Percentiles rank a stretch among this genome's conserved stretches.
Conservation (phyloP, 2,113 vertebrate genomes). For the Microcebus ravelobensis region DNA sequence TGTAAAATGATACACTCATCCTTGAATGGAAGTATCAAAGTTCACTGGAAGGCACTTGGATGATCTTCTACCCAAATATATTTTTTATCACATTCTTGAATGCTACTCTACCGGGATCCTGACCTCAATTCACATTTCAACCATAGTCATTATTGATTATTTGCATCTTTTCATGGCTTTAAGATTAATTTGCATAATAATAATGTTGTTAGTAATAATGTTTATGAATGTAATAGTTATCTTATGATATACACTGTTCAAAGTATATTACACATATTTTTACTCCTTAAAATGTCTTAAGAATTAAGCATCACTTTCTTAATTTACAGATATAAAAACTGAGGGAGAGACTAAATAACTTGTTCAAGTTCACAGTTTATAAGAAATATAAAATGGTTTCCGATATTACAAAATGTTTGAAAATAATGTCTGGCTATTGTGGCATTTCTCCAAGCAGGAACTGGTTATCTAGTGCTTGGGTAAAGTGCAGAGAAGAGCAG, state of each 20-base stretch:
- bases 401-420: not conserved
- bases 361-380: not conserved
- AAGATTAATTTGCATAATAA: not conserved
- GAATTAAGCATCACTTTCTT: not conserved
- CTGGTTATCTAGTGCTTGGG: not conserved
- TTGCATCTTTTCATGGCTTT: not conserved
- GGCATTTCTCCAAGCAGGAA: not conserved
- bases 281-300: not conserved
- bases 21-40: not conserved
- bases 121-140: not conserved
- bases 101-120: not conserved
- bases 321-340: too few relatives aligned
- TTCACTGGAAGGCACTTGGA: not conserved
- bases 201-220: not conserved
- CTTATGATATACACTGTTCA: not conserved
- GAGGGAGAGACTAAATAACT: not conserved
- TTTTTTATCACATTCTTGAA: not conserved
- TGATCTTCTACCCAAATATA: not conserved
- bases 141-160: not conserved
- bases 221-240: not conserved
- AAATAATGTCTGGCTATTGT: not conserved
- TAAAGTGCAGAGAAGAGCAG: not conserved
- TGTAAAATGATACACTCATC: not conserved
- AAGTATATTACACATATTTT: not conserved
- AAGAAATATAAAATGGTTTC: not conserved